Evolutionary conservation across 2,888 invertebrate species (phyloP).

Genomic region (Synanthedon myopaeformis): DNA sequence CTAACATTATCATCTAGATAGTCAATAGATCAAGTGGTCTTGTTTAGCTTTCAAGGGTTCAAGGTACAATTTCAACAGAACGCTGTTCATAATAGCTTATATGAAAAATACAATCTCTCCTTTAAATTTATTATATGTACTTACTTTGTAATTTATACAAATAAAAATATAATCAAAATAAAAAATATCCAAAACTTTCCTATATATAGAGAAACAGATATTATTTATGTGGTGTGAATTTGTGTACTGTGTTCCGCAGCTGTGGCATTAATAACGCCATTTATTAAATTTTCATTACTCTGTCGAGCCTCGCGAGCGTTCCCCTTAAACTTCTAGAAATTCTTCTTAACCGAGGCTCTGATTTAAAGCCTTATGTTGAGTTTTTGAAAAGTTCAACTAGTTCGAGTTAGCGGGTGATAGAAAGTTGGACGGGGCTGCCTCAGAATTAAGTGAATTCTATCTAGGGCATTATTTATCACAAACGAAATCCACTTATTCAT

Average conservation of each 20-base stretch:
- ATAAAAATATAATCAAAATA: too few species aligned
- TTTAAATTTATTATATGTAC: too few species aligned
- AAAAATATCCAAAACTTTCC: too few species aligned
- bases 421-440: neutral
- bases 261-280: conserved; percentile 11
- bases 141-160: too few species aligned
- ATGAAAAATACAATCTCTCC: too few species aligned
- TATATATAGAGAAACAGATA: too few species aligned
- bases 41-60: too few species aligned
- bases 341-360: neutral
- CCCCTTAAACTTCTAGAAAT: neutral
- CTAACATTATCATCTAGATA: too few species aligned
- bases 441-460: neutral
- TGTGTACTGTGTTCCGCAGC: neutral
- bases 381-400: neutral
- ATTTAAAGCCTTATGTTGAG: neutral
- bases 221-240: neutral
- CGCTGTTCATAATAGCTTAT: too few species aligned
- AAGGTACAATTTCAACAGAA: too few species aligned
- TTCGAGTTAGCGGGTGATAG: neutral
- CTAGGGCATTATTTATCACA: neutral
- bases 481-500: too few species aligned
- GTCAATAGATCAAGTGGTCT: too few species aligned
- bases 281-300: conserved; percentile 19
- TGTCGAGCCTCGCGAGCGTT: conserved; percentile 4